A percentile compares a stretch with the other conserved stretches of the same genome.
These are phyloP conservation scores for Ovis aries DNA, from an alignment of 2,113 vertebrate species.

Conservation along the genomic window DNA sequence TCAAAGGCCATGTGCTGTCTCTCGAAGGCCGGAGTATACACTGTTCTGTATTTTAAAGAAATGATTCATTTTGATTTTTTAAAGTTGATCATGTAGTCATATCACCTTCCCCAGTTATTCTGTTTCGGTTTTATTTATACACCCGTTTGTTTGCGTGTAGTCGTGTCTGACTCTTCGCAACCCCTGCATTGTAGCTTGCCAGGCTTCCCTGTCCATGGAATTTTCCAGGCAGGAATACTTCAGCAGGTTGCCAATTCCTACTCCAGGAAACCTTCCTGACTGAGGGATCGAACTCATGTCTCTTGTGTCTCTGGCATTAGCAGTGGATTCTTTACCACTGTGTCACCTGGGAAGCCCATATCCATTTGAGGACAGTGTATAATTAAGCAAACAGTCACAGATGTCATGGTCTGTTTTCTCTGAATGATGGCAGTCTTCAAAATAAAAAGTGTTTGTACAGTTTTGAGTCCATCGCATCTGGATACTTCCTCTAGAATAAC, in stretches of 20 bases:
- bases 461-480: neutral
- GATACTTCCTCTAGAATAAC: neutral
- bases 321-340: neutral
- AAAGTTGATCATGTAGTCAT: neutral
- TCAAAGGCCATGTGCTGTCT: neutral
- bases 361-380: neutral
- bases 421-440: neutral
- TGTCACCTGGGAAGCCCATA: neutral
- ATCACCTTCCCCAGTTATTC: neutral
- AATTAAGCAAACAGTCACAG: neutral
- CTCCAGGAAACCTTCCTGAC: neutral
- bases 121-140: neutral
- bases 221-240: neutral
- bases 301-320: neutral
- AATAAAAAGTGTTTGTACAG: neutral
- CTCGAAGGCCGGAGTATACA: neutral
- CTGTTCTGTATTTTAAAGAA: neutral
- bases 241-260: neutral
- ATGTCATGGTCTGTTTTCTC: neutral
- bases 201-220: neutral
- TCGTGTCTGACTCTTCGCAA: neutral
- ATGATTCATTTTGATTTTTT: neutral
- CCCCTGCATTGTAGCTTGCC: neutral
- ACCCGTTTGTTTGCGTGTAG: rapidly evolving
- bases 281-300: neutral